Base-by-base conservation (phyloP, 2,888 invertebrate species). In the Standfussiana lucernea region DNA sequence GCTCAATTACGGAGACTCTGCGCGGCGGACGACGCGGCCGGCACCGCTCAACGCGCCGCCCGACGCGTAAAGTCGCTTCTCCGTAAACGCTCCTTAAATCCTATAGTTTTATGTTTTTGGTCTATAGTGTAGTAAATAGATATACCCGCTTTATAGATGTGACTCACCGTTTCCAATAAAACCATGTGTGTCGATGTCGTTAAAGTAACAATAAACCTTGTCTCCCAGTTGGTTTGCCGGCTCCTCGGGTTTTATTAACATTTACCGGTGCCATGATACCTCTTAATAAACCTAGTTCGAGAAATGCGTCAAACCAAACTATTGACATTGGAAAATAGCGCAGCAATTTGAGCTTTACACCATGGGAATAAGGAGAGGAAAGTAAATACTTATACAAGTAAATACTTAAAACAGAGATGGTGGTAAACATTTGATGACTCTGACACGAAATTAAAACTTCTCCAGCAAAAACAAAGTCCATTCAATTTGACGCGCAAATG, bases 151-250 rank as follows among this genome's bases (percentile, higher is more conserved):
- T 81, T 84, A 84, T 81, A 61, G 80, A 50, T 67, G 37, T 50
- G 68, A 74, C 75, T 85, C 74, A 76, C 70, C 77, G 82, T 83
- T 78, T 83, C 86, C 85, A 85, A 92, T 91, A 91, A 90, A 91
- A 84, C 83, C 83, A n/a, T n/a, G 77, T 83, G 88, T 88, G 89
- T 89, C 74, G 81, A 86, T 82, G 89, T 90, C 90, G 90, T 93
- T 91, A 92, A 92, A 91, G 79, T 82, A 87, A 90, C 91, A 89
- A 91, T 93, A 91, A 93, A 92, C 77, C 71, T 70, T 65, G 77
- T 81, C 84, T 84, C 72, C 82, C 80, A 83, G 75, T 67, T 78
- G 76, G 64, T 84, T 86, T 78, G 83, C 79, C 66, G 84, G 83
- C 83, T 84, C 76, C 87, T 84, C 77, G 73, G 77, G 72, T 86